Evolutionary conservation across 1,140 invertebrate genomes (phyloP).

Genomic region (Drosophila pandora): DNA sequence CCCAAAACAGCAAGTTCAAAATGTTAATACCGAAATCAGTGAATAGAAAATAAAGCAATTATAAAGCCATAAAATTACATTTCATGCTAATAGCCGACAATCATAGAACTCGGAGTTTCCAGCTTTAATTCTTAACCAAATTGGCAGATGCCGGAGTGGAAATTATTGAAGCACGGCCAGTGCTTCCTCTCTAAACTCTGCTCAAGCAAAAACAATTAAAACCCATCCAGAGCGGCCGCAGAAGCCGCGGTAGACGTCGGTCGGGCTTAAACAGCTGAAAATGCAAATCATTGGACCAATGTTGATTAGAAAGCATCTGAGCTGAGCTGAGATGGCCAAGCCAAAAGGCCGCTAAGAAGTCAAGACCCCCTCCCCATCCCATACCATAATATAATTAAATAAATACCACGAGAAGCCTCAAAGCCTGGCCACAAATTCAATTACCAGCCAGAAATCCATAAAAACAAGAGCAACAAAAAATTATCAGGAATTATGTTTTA

Average conservation of each 20-base stretch:
- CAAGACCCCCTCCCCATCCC: conserved; percentile 11
- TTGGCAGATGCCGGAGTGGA: conserved; percentile 24
- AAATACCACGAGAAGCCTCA: conserved; percentile 48
- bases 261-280: conserved; percentile 63
- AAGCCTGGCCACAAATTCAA: conserved; percentile 70
- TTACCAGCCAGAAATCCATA: conserved; percentile 50
- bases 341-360: conserved; percentile 26
- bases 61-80: conserved; percentile 52
- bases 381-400: conserved; percentile 67
- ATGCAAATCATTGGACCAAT: conserved; percentile 73
- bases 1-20: background rate
- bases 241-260: conserved; percentile 31
- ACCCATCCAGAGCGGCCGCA: conserved; percentile 33
- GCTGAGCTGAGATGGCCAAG: background rate
- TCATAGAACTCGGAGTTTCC: conserved; percentile 30
- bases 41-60: conserved; percentile 31
- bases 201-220: conserved; percentile 56
- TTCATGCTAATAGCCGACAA: conserved; percentile 43
- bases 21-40: conserved; percentile 10
- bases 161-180: conserved; percentile 38
- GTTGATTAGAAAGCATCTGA: conserved; percentile 68
- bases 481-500: conserved; percentile 38
- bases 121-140: conserved; percentile 40
- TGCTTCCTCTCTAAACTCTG: conserved; percentile 6
- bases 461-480: conserved; percentile 56